These are phyloP conservation scores for Campoplex nolae DNA, from an alignment of 2,888 invertebrate species.

Conservation along the genomic window DNA sequence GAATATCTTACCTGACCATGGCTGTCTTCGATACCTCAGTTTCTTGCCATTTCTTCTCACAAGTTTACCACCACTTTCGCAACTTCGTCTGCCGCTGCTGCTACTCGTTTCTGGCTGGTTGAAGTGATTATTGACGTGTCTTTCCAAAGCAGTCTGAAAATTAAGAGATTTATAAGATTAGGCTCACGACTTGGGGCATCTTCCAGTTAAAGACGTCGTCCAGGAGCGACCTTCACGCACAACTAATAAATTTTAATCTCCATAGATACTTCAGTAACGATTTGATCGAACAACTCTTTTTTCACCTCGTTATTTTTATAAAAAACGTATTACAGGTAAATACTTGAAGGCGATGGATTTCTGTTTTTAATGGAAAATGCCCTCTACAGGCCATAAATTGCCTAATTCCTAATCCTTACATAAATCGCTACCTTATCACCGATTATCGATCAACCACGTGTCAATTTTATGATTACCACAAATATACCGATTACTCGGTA, in stretches of 20 bases:
- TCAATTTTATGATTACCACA: constrained; percentile 26
- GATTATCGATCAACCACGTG: constrained; percentile 69
- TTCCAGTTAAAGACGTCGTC: constrained; percentile 65
- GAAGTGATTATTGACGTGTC: constrained; percentile 98
- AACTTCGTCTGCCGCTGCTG: constrained; percentile 88
- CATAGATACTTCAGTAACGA: constrained; percentile 1
- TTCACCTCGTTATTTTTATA: background rate
- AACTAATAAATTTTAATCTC: constrained; percentile 1
- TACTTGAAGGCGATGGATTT: constrained; percentile 46
- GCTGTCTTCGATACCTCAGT: constrained; percentile 93
- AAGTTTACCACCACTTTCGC: constrained; percentile 91
- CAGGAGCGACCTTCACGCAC: constrained; percentile 41
- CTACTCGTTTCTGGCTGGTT: constrained; percentile 88
- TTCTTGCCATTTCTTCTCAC: constrained; percentile 95
- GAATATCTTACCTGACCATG: constrained; percentile 92
- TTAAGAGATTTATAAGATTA: constrained; percentile 64
- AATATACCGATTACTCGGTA: background rate
- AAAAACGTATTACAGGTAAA: background rate
- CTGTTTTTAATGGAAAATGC: constrained; percentile 76
- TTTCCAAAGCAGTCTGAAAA: constrained; percentile 92
- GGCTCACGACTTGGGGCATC: constrained; percentile 45
- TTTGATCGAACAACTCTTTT: background rate
- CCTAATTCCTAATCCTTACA: constrained; percentile 55
- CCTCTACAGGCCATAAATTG: constrained; percentile 43
- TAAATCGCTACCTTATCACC: constrained; percentile 56